Evolutionary conservation across 2,797 vertebrate species (phyloP).

Genomic region (Falco berigora): DNA sequence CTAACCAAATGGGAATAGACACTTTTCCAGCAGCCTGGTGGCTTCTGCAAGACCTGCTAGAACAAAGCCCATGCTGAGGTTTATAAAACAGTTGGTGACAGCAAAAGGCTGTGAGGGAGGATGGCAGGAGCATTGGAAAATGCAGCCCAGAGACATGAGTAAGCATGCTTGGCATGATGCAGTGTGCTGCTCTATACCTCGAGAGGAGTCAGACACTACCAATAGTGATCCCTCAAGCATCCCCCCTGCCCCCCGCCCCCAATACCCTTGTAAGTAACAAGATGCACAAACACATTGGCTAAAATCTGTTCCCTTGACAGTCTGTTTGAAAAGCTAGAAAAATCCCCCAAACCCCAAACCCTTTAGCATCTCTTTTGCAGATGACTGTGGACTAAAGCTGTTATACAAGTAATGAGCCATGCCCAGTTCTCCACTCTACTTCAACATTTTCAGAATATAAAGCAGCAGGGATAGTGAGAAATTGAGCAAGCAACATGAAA

Average conservation of each 20-base stretch:
- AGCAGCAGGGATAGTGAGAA: background rate
- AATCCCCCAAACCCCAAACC: background rate
- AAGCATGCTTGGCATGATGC: background rate
- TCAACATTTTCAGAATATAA: background rate
- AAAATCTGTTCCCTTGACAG: background rate
- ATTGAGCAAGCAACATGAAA: background rate
- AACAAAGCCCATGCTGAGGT: background rate
- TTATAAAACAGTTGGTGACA: conserved; percentile 13
- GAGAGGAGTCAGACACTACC: background rate
- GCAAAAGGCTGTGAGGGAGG: background rate
- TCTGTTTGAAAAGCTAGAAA: background rate
- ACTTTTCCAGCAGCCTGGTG: background rate
- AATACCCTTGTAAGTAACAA: background rate
- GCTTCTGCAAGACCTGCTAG: background rate
- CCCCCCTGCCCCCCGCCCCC: accelerated
- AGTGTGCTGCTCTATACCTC: background rate
- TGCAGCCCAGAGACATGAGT: background rate
- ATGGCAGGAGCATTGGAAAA: background rate
- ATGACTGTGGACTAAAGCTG: background rate
- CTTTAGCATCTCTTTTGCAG: background rate
- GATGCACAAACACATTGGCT: background rate
- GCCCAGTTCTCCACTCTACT: background rate
- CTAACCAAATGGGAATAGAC: accelerated
- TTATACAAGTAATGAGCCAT: background rate
- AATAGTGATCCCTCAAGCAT: background rate